These are phyloP conservation scores for Drosophila kikkawai DNA, from an alignment of 1,140 invertebrate genomes.

Conservation along the genomic window DNA sequence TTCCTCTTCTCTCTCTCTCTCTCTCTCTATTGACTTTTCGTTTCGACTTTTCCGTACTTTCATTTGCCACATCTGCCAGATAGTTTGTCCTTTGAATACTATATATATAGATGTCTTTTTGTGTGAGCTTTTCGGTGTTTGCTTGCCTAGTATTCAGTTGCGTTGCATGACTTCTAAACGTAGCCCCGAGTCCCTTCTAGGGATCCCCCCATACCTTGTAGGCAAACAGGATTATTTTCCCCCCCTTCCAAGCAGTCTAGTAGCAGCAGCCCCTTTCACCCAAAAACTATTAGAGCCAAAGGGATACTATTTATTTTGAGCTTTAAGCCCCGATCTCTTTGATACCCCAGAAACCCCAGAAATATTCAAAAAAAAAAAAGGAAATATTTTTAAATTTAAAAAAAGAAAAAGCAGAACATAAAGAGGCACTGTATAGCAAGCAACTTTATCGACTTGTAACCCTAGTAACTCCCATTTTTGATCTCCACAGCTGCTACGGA, in stretches of 20 bases:
- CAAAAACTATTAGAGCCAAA: slow-evolving; percentile 18
- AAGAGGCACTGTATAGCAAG: slow-evolving; percentile 14
- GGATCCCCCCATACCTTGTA: neutral
- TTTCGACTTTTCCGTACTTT: slow-evolving; percentile 26
- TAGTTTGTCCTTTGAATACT: slow-evolving; percentile 16
- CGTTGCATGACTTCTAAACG: slow-evolving; percentile 38
- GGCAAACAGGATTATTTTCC: neutral
- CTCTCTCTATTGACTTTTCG: slow-evolving; percentile 23
- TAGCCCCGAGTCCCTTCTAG: slow-evolving; percentile 10
- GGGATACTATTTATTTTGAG: slow-evolving; percentile 5
- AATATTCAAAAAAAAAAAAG: neutral
- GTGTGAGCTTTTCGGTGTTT: slow-evolving; percentile 48
- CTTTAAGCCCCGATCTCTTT: slow-evolving; percentile 4
- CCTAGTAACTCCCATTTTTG: slow-evolving; percentile 3
- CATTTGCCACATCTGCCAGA: slow-evolving; percentile 39
- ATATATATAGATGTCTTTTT: slow-evolving; percentile 40
- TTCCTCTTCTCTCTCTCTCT: slow-evolving; percentile 19
- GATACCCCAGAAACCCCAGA: neutral
- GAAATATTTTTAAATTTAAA: too few species aligned
- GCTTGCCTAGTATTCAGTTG: slow-evolving; percentile 47
- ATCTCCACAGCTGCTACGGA: slow-evolving; percentile 66
- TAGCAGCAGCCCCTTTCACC: neutral
- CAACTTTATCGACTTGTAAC: neutral
- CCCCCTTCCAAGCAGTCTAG: neutral
- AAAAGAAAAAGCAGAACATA: slow-evolving; percentile 6